These are phyloP conservation scores for Passer domesticus DNA, from an alignment of 2,113 vertebrate genomes.

Conservation along the genomic window DNA sequence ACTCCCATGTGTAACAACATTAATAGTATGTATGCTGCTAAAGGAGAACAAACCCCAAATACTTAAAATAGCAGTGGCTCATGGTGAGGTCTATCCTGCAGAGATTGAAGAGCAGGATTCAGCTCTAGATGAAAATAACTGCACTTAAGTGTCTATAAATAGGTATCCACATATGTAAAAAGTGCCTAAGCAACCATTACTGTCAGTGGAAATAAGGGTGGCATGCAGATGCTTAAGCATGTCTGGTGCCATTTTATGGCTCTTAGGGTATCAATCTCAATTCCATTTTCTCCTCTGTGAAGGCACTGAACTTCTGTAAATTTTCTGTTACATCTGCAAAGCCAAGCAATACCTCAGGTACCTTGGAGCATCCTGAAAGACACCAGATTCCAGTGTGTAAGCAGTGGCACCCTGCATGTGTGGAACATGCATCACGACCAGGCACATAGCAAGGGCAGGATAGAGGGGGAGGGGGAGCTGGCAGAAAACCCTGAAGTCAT, in stretches of 20 bases:
- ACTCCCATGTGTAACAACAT: background rate
- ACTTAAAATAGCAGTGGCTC: background rate
- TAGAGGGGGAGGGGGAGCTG: background rate
- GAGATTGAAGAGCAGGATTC: background rate
- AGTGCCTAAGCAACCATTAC: background rate
- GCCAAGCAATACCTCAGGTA: background rate
- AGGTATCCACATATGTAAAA: background rate
- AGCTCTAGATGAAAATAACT: background rate
- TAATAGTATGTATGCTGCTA: background rate
- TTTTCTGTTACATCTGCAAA: background rate
- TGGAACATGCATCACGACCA: background rate
- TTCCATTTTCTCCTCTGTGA: background rate
- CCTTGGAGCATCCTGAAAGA: background rate
- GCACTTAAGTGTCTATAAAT: background rate
- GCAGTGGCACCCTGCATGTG: background rate
- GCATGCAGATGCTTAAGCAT: background rate
- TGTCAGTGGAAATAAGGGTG: background rate
- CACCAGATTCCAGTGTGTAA: background rate
- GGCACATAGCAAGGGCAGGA: background rate
- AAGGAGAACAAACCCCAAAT: background rate
- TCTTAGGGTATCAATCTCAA: background rate
- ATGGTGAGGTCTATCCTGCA: background rate
- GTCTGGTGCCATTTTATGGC: background rate
- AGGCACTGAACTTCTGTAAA: background rate
- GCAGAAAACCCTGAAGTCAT: background rate